Percentiles rank a stretch among this genome's conserved stretches.
These are phyloP conservation scores for Globodera rostochiensis DNA, from an alignment of 1,140 invertebrate species.

Conservation along the genomic window DNA sequence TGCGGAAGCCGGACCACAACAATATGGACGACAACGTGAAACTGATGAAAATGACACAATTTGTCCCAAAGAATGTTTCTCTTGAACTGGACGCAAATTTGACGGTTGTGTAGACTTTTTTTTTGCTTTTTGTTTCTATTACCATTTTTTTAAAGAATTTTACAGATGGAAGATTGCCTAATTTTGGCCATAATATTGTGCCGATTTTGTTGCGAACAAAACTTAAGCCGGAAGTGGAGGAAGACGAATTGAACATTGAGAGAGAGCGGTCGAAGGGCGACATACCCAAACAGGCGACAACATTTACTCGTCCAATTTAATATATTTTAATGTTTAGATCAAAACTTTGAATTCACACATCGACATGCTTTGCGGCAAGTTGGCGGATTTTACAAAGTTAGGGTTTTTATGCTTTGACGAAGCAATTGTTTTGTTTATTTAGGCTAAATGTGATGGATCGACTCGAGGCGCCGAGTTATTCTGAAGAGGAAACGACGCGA, in stretches of 20 bases:
- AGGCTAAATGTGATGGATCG: slow-evolving; percentile 11
- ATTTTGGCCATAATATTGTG: slow-evolving; percentile 35
- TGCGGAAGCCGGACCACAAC: slow-evolving; percentile 26
- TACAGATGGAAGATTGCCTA: slow-evolving; percentile 33
- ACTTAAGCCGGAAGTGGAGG: slow-evolving; percentile 38
- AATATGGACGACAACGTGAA: slow-evolving; percentile 31
- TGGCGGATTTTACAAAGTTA: slow-evolving; percentile 23
- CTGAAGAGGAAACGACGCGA: slow-evolving; percentile 26
- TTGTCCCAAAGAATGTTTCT: slow-evolving; percentile 38
- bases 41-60: slow-evolving; percentile 36
- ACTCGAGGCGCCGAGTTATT: slow-evolving; percentile 13
- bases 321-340: slow-evolving; percentile 29
- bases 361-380: slow-evolving; percentile 23
- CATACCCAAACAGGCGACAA: slow-evolving; percentile 30
- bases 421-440: background rate
- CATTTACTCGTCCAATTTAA: too few relatives aligned
- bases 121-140: background rate
- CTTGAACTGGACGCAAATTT: slow-evolving; percentile 27
- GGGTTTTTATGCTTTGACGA: background rate
- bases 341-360: slow-evolving; percentile 31
- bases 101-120: slow-evolving; percentile 21
- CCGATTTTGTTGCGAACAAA: slow-evolving; percentile 38
- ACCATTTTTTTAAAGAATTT: slow-evolving; percentile 29
- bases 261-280: slow-evolving; percentile 17
- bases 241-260: slow-evolving; percentile 34